Percentiles rank a stretch among this genome's conserved stretches.
phyloP scores from a whole-genome alignment of 2,113 vertebrate genomes.

The Speoplatyrhinus poulsoni region DNA sequence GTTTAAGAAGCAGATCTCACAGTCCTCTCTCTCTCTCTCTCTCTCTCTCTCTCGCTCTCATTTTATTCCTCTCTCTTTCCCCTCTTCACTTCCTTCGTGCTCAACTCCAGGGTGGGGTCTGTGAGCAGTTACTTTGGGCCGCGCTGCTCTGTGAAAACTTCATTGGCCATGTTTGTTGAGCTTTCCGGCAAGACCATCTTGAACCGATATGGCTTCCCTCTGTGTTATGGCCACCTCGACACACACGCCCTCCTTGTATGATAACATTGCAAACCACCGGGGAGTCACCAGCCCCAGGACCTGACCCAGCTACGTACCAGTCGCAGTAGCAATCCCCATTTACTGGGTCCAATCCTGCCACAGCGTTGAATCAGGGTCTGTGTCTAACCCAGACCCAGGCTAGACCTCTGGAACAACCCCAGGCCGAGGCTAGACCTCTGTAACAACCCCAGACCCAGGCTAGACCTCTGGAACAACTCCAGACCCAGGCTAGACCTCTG shows the following conservation, averaged over 20 bases:
- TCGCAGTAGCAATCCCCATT: conserved; percentile 18
- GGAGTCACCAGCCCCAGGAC: conserved; percentile 6
- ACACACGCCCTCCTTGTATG: conserved; percentile 36
- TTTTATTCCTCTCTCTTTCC: conserved; percentile 5
- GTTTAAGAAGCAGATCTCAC: conserved; percentile 43
- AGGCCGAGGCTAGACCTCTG: not conserved
- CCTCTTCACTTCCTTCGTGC: conserved; percentile 10
- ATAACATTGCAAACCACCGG: conserved; percentile 27
- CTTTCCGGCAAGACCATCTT: conserved; percentile 65
- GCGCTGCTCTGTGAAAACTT: conserved; percentile 63
- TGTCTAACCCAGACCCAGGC: not conserved
- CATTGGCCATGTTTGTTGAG: conserved; percentile 63
- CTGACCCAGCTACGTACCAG: not conserved
- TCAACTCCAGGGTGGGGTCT: conserved; percentile 36
- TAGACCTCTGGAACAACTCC: conserved; percentile 11
- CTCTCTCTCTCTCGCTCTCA: conserved; percentile 1
- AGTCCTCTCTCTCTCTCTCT: conserved; percentile 6
- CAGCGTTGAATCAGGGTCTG: conserved; percentile 3
- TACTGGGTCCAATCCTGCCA: conserved; percentile 3
- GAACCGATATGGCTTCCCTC: conserved; percentile 56
- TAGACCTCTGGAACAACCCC: conserved; percentile 3
- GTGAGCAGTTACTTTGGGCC: conserved; percentile 67
- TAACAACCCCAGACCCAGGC: conserved; percentile 12
- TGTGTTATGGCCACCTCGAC: conserved; percentile 57
- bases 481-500: not conserved